These are phyloP conservation scores for Mythimna lalbum DNA, from an alignment of 2,888 invertebrate species.

Conservation along the genomic window DNA sequence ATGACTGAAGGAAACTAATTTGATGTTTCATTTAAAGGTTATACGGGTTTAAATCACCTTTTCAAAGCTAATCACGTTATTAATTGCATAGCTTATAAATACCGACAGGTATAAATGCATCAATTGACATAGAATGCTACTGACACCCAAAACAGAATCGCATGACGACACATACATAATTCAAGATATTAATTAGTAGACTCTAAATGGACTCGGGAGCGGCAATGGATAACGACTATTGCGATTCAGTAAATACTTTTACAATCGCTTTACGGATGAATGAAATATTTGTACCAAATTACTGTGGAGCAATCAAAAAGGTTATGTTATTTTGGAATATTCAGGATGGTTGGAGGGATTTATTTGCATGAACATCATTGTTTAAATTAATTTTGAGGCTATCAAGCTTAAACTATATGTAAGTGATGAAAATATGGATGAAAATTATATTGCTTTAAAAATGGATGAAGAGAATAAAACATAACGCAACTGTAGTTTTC, in stretches of 20 bases:
- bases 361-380: slow-evolving; percentile 3
- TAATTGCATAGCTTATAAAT: background rate
- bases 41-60: background rate
- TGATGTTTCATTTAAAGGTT: background rate
- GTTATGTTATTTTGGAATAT: slow-evolving; percentile 12
- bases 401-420: background rate
- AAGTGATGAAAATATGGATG: slow-evolving; percentile 1
- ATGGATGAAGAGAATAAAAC: background rate
- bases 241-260: slow-evolving; percentile 31
- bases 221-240: slow-evolving; percentile 43
- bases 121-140: slow-evolving; percentile 28
- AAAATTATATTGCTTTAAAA: slow-evolving; percentile 15
- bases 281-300: slow-evolving; percentile 6
- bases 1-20: background rate
- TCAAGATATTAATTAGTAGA: slow-evolving; percentile 47
- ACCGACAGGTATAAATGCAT: background rate
- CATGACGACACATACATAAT: slow-evolving; percentile 40
- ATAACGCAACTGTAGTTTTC: background rate
- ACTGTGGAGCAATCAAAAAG: slow-evolving; percentile 3
- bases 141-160: slow-evolving; percentile 15
- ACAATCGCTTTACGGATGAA: slow-evolving; percentile 21
- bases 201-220: slow-evolving; percentile 40
- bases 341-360: background rate
- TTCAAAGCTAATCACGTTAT: slow-evolving; percentile 2
- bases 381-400: background rate